These are phyloP conservation scores for Drosophila paracracens DNA, from an alignment of 2,888 invertebrate genomes.

Conservation along the genomic window DNA sequence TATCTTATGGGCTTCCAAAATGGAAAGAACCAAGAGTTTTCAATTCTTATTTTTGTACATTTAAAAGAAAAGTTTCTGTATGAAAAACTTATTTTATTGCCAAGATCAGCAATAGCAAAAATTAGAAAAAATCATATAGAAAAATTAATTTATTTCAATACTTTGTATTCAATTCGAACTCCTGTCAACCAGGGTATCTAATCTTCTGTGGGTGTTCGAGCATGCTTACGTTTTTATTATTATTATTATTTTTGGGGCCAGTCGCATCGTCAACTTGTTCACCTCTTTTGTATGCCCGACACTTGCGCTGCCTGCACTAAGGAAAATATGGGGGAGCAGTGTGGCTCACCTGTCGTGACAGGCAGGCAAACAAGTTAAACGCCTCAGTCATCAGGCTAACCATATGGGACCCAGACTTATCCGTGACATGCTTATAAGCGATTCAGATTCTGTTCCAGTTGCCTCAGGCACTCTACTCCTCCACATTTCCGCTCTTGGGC, in stretches of 20 bases:
- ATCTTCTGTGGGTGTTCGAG: not conserved
- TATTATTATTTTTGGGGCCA: constrained; percentile 1
- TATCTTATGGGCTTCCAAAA: not conserved
- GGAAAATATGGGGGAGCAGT: constrained; percentile 40
- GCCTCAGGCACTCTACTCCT: constrained; percentile 8
- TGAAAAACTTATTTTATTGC: not conserved
- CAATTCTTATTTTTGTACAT: not conserved
- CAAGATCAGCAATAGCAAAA: not conserved
- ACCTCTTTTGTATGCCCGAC: constrained; percentile 62
- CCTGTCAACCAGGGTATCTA: constrained; percentile 6
- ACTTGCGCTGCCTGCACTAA: constrained; percentile 58
- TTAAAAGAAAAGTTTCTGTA: not conserved
- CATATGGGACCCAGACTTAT: constrained; percentile 39
- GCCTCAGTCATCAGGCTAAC: constrained; percentile 53
- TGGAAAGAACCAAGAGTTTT: not conserved
- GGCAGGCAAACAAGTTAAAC: constrained; percentile 51
- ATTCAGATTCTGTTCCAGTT: constrained; percentile 58
- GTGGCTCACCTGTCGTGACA: constrained; percentile 71
- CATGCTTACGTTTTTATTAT: constrained; percentile 25
- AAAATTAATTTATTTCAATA: not conserved
- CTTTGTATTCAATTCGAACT: not conserved
- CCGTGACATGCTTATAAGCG: constrained; percentile 50
- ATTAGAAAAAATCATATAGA: not conserved
- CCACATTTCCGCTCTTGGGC: not conserved
- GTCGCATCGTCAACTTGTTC: constrained; percentile 24